Evolutionary conservation across 2,797 vertebrate species (phyloP).

Genomic region (Sardinella longiceps): DNA sequence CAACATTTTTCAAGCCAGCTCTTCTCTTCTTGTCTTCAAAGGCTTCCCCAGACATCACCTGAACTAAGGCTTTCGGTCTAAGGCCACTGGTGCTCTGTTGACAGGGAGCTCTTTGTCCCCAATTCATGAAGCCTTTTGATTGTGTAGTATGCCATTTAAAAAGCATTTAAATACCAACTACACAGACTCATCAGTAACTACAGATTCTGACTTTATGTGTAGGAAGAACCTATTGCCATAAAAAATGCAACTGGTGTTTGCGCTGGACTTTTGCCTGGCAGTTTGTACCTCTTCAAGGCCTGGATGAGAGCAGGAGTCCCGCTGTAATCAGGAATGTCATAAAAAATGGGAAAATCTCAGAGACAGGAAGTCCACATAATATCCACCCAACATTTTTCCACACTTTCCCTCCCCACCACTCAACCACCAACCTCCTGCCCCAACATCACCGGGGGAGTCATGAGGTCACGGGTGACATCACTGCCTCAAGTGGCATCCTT

Average conservation of each 20-base stretch:
- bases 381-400: background rate
- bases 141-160: background rate
- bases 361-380: conserved; percentile 5
- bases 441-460: background rate
- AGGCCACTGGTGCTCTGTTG: background rate
- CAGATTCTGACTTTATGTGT: background rate
- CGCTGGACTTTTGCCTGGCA: background rate
- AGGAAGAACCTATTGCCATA: background rate
- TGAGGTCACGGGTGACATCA: conserved; percentile 16
- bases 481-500: background rate
- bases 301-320: background rate
- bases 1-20: background rate
- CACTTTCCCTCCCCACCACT: too few relatives aligned
- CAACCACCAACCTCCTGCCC: background rate
- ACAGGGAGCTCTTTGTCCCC: background rate
- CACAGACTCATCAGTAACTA: background rate
- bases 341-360: background rate
- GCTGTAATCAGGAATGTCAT: background rate
- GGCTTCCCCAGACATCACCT: background rate
- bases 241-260: conserved; percentile 16
- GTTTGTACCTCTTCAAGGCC: background rate
- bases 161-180: background rate
- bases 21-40: background rate
- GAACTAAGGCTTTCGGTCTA: background rate
- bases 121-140: too few relatives aligned